phyloP scores from a whole-genome alignment of 2,797 vertebrate genomes.

The Paguma larvata region DNA sequence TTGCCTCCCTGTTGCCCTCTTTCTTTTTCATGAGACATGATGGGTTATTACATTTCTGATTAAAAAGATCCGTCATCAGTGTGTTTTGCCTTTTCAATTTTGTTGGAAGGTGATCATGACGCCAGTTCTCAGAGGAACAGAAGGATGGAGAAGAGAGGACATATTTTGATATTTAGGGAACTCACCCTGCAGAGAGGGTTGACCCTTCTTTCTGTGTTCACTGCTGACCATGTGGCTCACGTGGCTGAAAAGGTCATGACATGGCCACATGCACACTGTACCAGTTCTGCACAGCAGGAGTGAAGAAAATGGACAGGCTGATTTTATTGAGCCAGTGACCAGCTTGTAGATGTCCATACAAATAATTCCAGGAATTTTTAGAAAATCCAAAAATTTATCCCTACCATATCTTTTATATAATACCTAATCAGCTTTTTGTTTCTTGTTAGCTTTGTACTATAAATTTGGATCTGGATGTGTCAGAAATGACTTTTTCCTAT shows the following conservation, averaged over 20 bases:
- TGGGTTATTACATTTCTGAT: constrained; percentile 83
- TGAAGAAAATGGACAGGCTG: not conserved
- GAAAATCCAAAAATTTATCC: not conserved
- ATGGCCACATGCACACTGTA: too few species aligned
- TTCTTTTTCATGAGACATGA: constrained; percentile 74
- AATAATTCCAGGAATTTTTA: not conserved
- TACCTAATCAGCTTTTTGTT: not conserved
- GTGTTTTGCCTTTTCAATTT: constrained; percentile 71
- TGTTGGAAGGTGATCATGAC: constrained; percentile 22
- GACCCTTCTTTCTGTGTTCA: not conserved
- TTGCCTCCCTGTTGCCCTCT: constrained; percentile 76
- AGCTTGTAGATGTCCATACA: not conserved
- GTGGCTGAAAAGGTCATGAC: not conserved
- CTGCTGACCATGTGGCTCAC: not conserved
- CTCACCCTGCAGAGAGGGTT: not conserved
- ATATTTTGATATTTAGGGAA: constrained; percentile 45
- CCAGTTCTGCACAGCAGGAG: not conserved
- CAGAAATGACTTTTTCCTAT: not conserved
- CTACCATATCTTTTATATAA: not conserved
- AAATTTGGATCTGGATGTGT: not conserved
- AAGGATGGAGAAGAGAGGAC: not conserved
- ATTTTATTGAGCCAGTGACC: not conserved
- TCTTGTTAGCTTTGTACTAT: not conserved
- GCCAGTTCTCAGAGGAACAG: not conserved
- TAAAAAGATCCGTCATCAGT: constrained; percentile 80